Evolutionary conservation across 2,888 invertebrate species (phyloP).

Genomic region (Drosophila putrida): DNA sequence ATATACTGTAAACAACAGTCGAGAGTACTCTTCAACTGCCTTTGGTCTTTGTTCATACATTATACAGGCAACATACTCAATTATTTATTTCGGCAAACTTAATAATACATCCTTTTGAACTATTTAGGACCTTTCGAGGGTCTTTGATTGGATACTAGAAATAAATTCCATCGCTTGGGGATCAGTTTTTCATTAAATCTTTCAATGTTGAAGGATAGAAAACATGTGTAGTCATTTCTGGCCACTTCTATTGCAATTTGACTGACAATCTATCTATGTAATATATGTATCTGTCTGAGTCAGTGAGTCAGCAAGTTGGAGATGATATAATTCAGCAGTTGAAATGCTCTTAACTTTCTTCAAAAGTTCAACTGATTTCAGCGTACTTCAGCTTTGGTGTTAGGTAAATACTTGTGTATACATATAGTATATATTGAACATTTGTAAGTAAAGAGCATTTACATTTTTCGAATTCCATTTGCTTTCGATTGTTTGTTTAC

Average conservation of each 20-base stretch:
- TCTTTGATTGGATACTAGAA: too few species aligned
- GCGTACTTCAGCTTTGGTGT: conserved; percentile 6
- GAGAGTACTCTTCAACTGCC: too few species aligned
- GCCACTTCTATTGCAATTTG: background rate
- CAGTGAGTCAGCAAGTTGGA: background rate
- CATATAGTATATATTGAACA: background rate
- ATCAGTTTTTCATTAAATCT: too few species aligned
- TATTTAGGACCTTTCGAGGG: too few species aligned
- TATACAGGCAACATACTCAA: too few species aligned
- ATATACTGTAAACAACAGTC: too few species aligned
- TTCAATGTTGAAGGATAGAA: too few species aligned
- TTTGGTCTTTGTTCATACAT: too few species aligned
- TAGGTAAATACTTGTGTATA: conserved; percentile 11
- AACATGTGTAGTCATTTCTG: background rate
- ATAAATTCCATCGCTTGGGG: too few species aligned
- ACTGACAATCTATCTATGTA: background rate
- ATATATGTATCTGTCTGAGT: background rate
- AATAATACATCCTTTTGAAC: too few species aligned
- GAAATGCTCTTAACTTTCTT: background rate
- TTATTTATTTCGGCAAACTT: too few species aligned
- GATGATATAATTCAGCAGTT: background rate
- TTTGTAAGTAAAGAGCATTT: conserved; percentile 23
- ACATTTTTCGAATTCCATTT: conserved; percentile 48
- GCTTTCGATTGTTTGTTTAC: conserved; percentile 58
- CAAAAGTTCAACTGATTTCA: conserved; percentile 13